A percentile compares a stretch with the other conserved stretches of the same genome.
These are phyloP conservation scores for Coleophora flavipennella DNA, from an alignment of 2,888 invertebrate genomes.

Conservation along the genomic window DNA sequence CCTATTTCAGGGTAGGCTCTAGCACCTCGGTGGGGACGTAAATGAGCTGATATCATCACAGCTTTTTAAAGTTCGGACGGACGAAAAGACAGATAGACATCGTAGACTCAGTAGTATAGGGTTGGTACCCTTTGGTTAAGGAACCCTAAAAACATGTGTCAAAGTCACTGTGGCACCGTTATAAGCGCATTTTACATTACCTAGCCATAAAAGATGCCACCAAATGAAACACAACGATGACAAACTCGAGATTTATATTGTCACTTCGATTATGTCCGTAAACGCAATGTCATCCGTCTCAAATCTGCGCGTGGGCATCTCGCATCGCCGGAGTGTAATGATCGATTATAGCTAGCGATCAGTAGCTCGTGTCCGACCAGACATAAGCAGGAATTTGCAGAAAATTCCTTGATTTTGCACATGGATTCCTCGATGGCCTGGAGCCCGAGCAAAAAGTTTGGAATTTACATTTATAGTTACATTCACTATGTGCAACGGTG, in stretches of 20 bases:
- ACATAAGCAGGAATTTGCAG: slow-evolving; percentile 14
- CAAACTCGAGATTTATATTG: slow-evolving; percentile 13
- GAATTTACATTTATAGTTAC: too few species aligned
- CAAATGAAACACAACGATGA: slow-evolving; percentile 15
- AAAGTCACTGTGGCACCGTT: background rate
- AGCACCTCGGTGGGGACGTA: too few species aligned
- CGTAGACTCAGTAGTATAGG: too few species aligned
- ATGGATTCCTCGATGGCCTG: slow-evolving; percentile 15
- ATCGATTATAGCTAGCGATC: background rate
- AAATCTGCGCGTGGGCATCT: slow-evolving; percentile 23
- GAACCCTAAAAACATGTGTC: slow-evolving; percentile 1
- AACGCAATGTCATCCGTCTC: slow-evolving; percentile 17
- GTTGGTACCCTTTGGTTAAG: background rate
- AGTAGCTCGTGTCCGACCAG: slow-evolving; percentile 10
- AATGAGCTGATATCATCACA: too few species aligned
- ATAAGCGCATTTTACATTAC: slow-evolving; percentile 12
- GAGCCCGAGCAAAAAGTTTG: background rate
- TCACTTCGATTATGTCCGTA: slow-evolving; percentile 14
- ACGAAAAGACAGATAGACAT: too few species aligned
- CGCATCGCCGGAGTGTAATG: slow-evolving; percentile 23
- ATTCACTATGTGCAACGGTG: too few species aligned
- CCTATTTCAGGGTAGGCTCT: too few species aligned
- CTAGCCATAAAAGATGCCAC: slow-evolving; percentile 17
- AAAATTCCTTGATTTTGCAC: slow-evolving; percentile 22
- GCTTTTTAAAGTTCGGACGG: too few species aligned